Base-by-base conservation (phyloP, 2,888 invertebrate genomes). In the Agrenia bidenticulata region DNA sequence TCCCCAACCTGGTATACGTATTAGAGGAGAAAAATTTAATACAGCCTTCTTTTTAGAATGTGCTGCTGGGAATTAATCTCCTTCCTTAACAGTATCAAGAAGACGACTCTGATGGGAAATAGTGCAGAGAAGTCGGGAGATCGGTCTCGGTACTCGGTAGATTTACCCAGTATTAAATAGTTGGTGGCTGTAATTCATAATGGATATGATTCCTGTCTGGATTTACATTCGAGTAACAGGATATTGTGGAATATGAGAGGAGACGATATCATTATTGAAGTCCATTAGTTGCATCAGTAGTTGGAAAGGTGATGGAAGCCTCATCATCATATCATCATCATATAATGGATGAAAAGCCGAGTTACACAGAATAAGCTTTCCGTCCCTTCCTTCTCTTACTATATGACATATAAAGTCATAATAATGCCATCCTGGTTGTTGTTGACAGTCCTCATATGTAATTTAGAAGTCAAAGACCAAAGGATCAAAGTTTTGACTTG, bases 181-280 rank as follows among this genome's bases (percentile, higher is more conserved):
- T 32, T 32, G 32, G 11, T 32, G 11, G 32, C n/a, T n/a, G 24
- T 26, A 45, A 24, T 58, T 58, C 17, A 45, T 58, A 58, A 58
- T 55, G 55, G 27, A 26, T 11, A 49, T 32, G 32, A 32, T 32
- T 32, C 32, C 32, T 32, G 32, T 51, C 23, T 51, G 51, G 23
- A 51, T 51, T 21, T 26, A 23, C 51, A 54, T 41, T 57, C n/a
- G 56, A 21, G 56, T 57, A 57, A 57, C 37, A 41, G 37, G 56
- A 57, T 57, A 57, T 41, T 37, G 56, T 39, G 37, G 56, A 57
- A 41, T 27, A 57, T n/a, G 39, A 55, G 26, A 55, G 4, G 39
- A 27, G 32, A 55, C 13, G 55, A 55, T 55, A 55, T 37, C 55
- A 57, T 57, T 57, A 54, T 54, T 11, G 54, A 37, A 41, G 56